Evolutionary conservation across 2,797 vertebrate species (phyloP).

Genomic region (Serranus cabrilla): DNA sequence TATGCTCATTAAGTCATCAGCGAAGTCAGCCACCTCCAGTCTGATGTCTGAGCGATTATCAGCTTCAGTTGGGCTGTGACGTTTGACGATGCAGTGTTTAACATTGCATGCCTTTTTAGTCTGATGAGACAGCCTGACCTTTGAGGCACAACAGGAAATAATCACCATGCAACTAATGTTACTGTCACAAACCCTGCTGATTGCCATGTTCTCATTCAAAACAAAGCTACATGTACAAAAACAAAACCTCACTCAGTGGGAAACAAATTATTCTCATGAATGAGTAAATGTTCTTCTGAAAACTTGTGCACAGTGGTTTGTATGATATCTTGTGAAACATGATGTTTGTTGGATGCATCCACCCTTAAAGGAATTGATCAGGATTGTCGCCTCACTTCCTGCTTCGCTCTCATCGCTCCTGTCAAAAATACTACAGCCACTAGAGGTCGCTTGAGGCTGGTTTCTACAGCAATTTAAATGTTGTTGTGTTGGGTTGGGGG

Average conservation of each 20-base stretch:
- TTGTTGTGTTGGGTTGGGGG: too few species aligned
- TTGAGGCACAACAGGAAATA: slow-evolving; percentile 44
- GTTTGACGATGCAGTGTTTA: slow-evolving; percentile 23
- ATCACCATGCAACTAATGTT: slow-evolving; percentile 32
- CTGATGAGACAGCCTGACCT: slow-evolving; percentile 43
- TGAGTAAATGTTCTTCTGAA: too few species aligned
- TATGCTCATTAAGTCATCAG: slow-evolving; percentile 58
- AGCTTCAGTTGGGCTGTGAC: slow-evolving; percentile 30
- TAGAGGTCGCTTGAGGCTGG: too few species aligned
- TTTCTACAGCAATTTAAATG: too few species aligned
- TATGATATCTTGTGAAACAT: too few species aligned
- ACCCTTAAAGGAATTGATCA: too few species aligned
- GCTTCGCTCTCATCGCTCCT: too few species aligned
- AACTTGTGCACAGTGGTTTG: too few species aligned
- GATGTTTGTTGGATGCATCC: too few species aligned
- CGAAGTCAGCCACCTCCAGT: slow-evolving; percentile 49
- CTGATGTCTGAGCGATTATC: slow-evolving; percentile 57
- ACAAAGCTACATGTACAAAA: slow-evolving; percentile 4
- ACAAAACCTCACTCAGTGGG: slow-evolving; percentile 16
- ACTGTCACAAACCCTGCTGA: slow-evolving; percentile 16
- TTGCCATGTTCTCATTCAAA: slow-evolving; percentile 11
- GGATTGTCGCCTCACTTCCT: too few species aligned
- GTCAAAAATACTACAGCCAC: too few species aligned
- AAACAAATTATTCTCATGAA: background rate
- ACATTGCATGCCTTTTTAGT: slow-evolving; percentile 35